These are phyloP conservation scores for Tetragnatha versicolor DNA, from an alignment of 1,140 invertebrate species.

Conservation along the genomic window DNA sequence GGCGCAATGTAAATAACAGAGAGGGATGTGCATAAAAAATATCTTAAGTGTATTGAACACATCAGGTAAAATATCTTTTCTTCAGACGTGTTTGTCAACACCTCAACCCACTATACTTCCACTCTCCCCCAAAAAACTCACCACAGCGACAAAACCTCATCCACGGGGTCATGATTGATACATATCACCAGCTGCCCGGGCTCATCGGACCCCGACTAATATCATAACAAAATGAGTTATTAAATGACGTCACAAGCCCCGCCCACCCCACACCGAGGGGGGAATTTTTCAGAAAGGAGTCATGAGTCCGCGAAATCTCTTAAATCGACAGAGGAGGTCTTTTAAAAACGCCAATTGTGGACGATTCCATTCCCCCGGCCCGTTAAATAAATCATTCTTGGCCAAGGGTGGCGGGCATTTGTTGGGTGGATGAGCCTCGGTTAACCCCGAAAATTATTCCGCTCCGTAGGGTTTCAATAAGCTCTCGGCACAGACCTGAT, in stretches of 20 bases:
- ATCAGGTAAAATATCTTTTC: background rate
- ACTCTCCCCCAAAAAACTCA: background rate
- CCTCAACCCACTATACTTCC: background rate
- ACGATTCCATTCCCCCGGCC: conserved; percentile 30
- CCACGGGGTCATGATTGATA: conserved; percentile 26
- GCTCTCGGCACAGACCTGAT: conserved; percentile 21
- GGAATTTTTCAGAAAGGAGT: conserved; percentile 8
- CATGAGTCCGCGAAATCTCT: conserved; percentile 49
- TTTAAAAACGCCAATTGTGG: conserved; percentile 54
- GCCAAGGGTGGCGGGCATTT: conserved; percentile 44
- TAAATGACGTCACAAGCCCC: conserved; percentile 45
- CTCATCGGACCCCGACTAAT: conserved; percentile 30
- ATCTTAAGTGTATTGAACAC: too few species aligned
- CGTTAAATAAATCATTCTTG: conserved; percentile 51
- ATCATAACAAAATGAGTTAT: conserved; percentile 45
- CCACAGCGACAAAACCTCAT: background rate
- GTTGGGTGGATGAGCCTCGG: conserved; percentile 5
- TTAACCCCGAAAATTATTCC: conserved; percentile 40
- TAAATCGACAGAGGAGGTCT: conserved; percentile 53
- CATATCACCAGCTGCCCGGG: conserved; percentile 35
- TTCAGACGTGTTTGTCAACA: background rate
- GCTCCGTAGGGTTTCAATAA: conserved; percentile 19
- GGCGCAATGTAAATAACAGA: too few species aligned
- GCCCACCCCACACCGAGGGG: background rate
- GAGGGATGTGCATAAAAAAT: too few species aligned